These are phyloP conservation scores for Brachymystax lenok DNA, from an alignment of 2,797 vertebrate species.

Conservation along the genomic window DNA sequence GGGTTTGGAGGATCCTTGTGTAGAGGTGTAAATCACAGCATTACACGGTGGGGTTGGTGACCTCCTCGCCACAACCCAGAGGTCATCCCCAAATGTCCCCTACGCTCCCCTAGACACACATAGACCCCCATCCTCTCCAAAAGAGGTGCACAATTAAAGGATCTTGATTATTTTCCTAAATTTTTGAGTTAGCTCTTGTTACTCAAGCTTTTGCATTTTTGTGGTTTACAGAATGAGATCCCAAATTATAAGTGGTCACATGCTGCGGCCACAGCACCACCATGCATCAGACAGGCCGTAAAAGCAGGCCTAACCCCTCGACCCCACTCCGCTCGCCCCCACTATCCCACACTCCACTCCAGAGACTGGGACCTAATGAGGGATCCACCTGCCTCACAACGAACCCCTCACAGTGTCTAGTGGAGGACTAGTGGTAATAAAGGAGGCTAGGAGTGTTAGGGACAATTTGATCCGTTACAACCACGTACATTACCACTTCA, in stretches of 20 bases:
- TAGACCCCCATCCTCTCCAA: not conserved
- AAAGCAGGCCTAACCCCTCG: conserved; percentile 42
- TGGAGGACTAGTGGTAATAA: conserved; percentile 60
- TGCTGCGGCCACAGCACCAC: conserved; percentile 51
- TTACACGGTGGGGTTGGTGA: conserved; percentile 55
- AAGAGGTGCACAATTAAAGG: not conserved
- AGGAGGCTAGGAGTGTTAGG: conserved; percentile 59
- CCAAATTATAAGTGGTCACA: not conserved
- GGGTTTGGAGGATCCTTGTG: conserved; percentile 48
- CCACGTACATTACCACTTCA: conserved; percentile 62
- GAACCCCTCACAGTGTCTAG: conserved; percentile 58
- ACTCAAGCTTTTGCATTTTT: not conserved
- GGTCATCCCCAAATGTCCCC: conserved; percentile 46
- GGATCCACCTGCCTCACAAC: conserved; percentile 64
- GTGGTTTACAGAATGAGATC: not conserved
- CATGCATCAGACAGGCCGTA: conserved; percentile 71
- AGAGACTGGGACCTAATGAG: conserved; percentile 68
- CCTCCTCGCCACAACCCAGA: conserved; percentile 32
- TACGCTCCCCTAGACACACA: not conserved
- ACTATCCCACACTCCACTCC: conserved; percentile 40
- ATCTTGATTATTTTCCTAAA: not conserved
- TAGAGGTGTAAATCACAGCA: conserved; percentile 59
- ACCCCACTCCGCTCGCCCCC: not conserved
- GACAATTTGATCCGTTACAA: conserved; percentile 69
- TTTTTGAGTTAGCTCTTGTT: not conserved